Evolutionary conservation across 2,113 vertebrate genomes (phyloP).

Genomic region (Hucho hucho): DNA sequence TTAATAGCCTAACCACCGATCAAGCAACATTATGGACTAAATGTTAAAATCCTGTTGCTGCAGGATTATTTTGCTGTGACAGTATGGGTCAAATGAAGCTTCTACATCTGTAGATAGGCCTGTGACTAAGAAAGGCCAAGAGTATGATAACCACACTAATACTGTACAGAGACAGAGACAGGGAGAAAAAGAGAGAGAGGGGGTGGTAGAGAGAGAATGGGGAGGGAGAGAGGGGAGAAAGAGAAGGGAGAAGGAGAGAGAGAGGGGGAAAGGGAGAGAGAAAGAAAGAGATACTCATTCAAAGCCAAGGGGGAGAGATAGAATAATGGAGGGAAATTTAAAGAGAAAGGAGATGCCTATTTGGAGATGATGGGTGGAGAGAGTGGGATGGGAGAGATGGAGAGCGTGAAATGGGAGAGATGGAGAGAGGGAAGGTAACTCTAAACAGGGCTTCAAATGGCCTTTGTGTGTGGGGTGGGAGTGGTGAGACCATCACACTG

Average conservation of each 20-base stretch:
- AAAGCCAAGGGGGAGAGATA: conserved; percentile 29
- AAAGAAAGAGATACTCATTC: no score
- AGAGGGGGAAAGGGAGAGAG: no score
- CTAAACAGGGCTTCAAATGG: conserved; percentile 54
- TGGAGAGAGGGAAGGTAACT: conserved; percentile 22
- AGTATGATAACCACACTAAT: conserved; percentile 72
- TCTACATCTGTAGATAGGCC: conserved; percentile 41
- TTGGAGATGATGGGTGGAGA: background rate
- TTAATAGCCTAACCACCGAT: no score
- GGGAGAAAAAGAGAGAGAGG: no score
- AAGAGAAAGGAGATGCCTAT: background rate
- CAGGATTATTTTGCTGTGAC: no score
- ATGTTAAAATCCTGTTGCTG: no score
- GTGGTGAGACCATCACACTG: conserved; percentile 19
- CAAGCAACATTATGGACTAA: no score
- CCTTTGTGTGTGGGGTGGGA: conserved; percentile 25
- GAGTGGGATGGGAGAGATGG: conserved; percentile 37
- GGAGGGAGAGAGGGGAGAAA: no score
- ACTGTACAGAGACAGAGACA: conserved; percentile 36
- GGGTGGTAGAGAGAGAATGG: no score
- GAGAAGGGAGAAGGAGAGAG: no score
- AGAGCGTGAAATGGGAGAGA: background rate
- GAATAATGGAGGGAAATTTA: conserved; percentile 37
- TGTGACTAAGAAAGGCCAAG: conserved; percentile 73
- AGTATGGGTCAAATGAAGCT: no score